These are phyloP conservation scores for Balanococcus diminutus DNA, from an alignment of 2,888 invertebrate genomes.

Conservation along the genomic window DNA sequence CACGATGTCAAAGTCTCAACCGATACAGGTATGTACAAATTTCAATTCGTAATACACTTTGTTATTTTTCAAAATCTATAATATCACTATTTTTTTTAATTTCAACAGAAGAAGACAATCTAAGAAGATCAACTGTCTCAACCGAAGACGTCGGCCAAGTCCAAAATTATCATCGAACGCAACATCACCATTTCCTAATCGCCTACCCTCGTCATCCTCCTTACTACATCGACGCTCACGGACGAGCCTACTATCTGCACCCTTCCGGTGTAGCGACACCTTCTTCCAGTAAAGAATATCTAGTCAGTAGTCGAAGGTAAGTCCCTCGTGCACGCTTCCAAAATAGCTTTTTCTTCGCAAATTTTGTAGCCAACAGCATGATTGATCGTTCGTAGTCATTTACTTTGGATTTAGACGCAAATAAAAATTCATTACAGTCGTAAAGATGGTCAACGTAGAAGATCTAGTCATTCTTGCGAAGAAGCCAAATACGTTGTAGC, in stretches of 20 bases:
- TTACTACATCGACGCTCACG: constrained; percentile 73
- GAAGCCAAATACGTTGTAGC: constrained; percentile 19
- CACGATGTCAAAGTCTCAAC: constrained; percentile 55
- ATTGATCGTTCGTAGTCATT: constrained; percentile 28
- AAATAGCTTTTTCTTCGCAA: not conserved
- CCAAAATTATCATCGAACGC: constrained; percentile 61
- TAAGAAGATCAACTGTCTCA: constrained; percentile 79
- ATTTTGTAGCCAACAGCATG: not conserved
- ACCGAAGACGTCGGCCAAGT: constrained; percentile 71
- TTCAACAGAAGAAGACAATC: constrained; percentile 62
- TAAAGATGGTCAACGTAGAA: constrained; percentile 35
- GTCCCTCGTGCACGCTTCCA: not conserved
- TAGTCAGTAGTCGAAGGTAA: constrained; percentile 56
- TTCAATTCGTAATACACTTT: too few species aligned
- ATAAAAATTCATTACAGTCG: constrained; percentile 30
- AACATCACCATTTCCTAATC: constrained; percentile 66
- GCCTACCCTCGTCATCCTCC: constrained; percentile 64
- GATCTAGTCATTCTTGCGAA: constrained; percentile 14
- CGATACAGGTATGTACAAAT: constrained; percentile 55
- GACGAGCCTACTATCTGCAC: constrained; percentile 73
- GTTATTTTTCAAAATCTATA: too few species aligned
- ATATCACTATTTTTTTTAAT: not conserved
- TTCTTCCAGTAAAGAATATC: constrained; percentile 61
- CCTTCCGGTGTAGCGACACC: constrained; percentile 59
- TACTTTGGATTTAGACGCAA: constrained; percentile 23